A percentile compares a stretch with the other conserved stretches of the same genome.
Evolutionary conservation across 2,888 invertebrate species (phyloP).

Genomic region (Bhutanitis thaidina): DNA sequence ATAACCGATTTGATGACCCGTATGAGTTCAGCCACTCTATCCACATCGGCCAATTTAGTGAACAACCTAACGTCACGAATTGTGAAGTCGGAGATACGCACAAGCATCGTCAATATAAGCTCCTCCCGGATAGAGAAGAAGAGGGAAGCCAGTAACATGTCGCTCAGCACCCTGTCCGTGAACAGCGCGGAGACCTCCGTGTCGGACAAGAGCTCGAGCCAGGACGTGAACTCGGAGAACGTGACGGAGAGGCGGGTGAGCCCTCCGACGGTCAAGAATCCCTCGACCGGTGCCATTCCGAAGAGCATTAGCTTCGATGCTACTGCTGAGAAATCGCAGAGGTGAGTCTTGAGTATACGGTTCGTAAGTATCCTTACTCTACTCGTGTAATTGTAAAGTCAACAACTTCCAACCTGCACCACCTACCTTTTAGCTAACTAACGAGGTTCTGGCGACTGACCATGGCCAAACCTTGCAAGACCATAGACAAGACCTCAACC

Average conservation of each 20-base stretch:
- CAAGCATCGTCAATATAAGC: slow-evolving; percentile 66
- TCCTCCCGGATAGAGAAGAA: slow-evolving; percentile 67
- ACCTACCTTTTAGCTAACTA: too few species aligned
- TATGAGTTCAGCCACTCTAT: slow-evolving; percentile 65
- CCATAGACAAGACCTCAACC: too few species aligned
- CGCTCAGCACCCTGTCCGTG: slow-evolving; percentile 65
- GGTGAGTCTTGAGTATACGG: slow-evolving; percentile 50
- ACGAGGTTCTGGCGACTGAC: too few species aligned
- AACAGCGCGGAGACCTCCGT: slow-evolving; percentile 67
- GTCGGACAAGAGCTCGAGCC: slow-evolving; percentile 70
- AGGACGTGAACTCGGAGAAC: slow-evolving; percentile 71
- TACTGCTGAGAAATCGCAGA: slow-evolving; percentile 89
- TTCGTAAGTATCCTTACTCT: too few species aligned
- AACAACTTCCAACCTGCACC: too few species aligned
- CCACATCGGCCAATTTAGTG: slow-evolving; percentile 54
- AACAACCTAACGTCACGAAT: slow-evolving; percentile 58
- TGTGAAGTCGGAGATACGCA: slow-evolving; percentile 63
- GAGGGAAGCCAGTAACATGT: slow-evolving; percentile 54
- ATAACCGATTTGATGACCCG: slow-evolving; percentile 67
- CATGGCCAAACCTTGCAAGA: too few species aligned
- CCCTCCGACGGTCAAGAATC: slow-evolving; percentile 56
- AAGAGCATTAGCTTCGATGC: slow-evolving; percentile 96
- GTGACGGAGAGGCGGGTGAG: slow-evolving; percentile 65
- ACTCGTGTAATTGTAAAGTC: too few species aligned
- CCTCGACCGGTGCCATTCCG: slow-evolving; percentile 91